These are phyloP conservation scores for Bursaphelenchus mucronatus DNA, from an alignment of 1,140 invertebrate species.

Conservation along the genomic window DNA sequence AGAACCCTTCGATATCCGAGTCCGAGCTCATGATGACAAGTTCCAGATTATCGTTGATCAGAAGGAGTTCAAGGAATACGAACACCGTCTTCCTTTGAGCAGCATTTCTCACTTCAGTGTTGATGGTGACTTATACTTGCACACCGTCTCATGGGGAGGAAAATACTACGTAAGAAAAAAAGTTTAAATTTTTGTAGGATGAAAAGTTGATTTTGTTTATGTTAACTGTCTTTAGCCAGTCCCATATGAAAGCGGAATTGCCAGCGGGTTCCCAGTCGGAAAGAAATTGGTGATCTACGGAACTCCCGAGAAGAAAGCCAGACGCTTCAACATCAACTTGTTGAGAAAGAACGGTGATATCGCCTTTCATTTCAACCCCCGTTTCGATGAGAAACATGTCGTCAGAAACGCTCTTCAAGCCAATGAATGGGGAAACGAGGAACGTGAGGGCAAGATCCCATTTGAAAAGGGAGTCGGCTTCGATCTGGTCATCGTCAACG, in stretches of 20 bases:
- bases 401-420: slow-evolving; percentile 51
- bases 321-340: slow-evolving; percentile 58
- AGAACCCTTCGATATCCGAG: slow-evolving; percentile 52
- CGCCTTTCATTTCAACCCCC: slow-evolving; percentile 57
- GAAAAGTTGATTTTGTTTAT: slow-evolving; percentile 2
- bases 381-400: slow-evolving; percentile 59
- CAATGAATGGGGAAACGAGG: slow-evolving; percentile 55
- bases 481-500: slow-evolving; percentile 56
- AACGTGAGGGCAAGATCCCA: slow-evolving; percentile 55
- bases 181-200: slow-evolving; percentile 24
- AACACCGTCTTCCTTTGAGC: slow-evolving; percentile 46
- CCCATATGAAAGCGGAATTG: slow-evolving; percentile 56
- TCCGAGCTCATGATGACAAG: slow-evolving; percentile 56
- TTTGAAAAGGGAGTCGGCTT: slow-evolving; percentile 58
- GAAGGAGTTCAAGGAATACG: slow-evolving; percentile 58
- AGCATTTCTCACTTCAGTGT: slow-evolving; percentile 59
- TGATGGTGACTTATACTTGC: slow-evolving; percentile 44
- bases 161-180: slow-evolving; percentile 44
- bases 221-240: slow-evolving; percentile 48
- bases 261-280: slow-evolving; percentile 52
- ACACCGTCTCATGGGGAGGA: slow-evolving; percentile 55
- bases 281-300: slow-evolving; percentile 55
- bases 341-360: slow-evolving; percentile 60
- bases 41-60: slow-evolving; percentile 53
- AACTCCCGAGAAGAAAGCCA: slow-evolving; percentile 59